Evolutionary conservation across 2,797 vertebrate species (phyloP).

Genomic region (Pogoniulus pusillus): DNA sequence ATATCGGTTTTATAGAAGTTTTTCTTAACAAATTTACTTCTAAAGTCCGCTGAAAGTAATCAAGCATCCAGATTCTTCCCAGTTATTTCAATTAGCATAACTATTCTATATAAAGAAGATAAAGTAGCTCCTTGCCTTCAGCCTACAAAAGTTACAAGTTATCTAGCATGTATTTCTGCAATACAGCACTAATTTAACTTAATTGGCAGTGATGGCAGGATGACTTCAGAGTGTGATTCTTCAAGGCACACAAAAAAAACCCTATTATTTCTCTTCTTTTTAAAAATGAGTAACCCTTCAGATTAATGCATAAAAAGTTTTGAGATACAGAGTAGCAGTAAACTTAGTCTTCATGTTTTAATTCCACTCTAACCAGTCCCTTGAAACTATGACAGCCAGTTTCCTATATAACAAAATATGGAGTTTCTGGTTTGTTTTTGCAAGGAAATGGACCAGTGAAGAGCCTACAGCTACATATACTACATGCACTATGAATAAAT

Average conservation of each 20-base stretch:
- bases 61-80: background rate
- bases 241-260: background rate
- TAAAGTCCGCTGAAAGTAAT: slow-evolving; percentile 6
- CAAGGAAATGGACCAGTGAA: background rate
- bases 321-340: background rate
- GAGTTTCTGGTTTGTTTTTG: background rate
- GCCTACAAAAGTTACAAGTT: background rate
- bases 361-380: background rate
- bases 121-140: background rate
- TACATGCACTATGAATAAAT: background rate
- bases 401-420: background rate
- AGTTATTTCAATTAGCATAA: background rate
- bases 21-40: background rate
- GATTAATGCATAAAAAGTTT: background rate
- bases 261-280: background rate
- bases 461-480: background rate
- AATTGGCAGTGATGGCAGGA: background rate
- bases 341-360: background rate
- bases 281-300: background rate
- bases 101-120: background rate
- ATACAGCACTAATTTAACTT: slow-evolving; percentile 3
- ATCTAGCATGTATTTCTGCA: background rate
- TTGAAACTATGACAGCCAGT: background rate
- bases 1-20: background rate
- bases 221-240: background rate